Conservation (phyloP, 2,888 invertebrate species). For the Chelonus formosanus region DNA sequence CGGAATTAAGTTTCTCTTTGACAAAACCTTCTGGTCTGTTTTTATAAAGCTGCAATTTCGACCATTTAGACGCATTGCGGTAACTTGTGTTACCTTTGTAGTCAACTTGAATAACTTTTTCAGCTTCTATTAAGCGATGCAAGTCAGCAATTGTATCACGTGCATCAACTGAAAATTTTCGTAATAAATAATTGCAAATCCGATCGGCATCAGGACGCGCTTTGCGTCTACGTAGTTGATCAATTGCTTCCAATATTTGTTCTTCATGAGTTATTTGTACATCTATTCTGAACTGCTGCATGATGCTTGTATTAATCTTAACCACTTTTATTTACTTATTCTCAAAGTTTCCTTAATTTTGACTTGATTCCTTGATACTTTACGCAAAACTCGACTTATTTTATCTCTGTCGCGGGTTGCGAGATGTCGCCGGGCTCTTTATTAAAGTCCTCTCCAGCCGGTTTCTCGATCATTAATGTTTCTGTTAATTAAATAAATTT, state of each 20-base stretch:
- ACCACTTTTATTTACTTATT: not conserved
- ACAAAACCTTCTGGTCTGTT: constrained; percentile 67
- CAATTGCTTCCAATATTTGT: constrained; percentile 84
- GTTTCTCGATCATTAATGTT: constrained; percentile 7
- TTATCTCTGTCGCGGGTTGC: constrained; percentile 26
- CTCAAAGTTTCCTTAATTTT: too few species aligned
- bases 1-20: constrained; percentile 65
- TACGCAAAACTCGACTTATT: not conserved
- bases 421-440: constrained; percentile 25
- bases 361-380: too few species aligned
- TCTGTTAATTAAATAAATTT: constrained; percentile 2
- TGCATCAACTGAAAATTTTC: constrained; percentile 76
- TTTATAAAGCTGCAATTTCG: constrained; percentile 61
- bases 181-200: constrained; percentile 82
- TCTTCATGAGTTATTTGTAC: constrained; percentile 75
- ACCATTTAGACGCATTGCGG: constrained; percentile 81
- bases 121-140: constrained; percentile 78
- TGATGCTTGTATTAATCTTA: not conserved
- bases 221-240: constrained; percentile 83
- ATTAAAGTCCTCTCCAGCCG: constrained; percentile 27
- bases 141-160: constrained; percentile 77
- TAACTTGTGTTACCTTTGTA: constrained; percentile 89
- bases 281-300: constrained; percentile 61
- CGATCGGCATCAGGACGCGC: constrained; percentile 84
- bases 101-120: constrained; percentile 82